These are phyloP conservation scores for Haliaeetus albicilla DNA, from an alignment of 2,797 vertebrate species.

Conservation along the genomic window DNA sequence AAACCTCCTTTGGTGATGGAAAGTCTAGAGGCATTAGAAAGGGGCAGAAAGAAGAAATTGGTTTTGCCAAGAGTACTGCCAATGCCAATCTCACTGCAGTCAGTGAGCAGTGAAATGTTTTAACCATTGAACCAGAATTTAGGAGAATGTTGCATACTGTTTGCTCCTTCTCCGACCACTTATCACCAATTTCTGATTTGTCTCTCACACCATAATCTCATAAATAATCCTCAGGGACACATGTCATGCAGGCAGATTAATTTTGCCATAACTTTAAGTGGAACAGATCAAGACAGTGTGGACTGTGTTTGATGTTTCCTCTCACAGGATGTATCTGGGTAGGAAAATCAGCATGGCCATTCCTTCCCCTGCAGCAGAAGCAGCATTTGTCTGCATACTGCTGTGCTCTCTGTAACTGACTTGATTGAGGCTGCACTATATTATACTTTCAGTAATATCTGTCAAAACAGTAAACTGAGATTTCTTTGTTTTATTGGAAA, in stretches of 20 bases:
- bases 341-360: neutral
- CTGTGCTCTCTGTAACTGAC: neutral
- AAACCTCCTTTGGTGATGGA: neutral
- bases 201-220: neutral
- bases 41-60: neutral
- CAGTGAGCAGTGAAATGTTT: neutral
- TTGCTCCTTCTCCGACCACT: neutral
- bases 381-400: fast-evolving
- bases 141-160: neutral
- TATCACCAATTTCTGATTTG: neutral
- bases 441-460: neutral
- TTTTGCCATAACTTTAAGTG: neutral
- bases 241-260: neutral
- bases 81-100: neutral
- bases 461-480: neutral
- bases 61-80: neutral
- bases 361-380: neutral
- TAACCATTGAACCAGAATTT: neutral
- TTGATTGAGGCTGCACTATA: neutral
- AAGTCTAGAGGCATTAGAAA: neutral
- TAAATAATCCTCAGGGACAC: neutral
- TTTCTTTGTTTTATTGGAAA: neutral
- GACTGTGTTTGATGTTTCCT: neutral
- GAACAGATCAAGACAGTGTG: neutral
- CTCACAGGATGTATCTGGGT: neutral